Percentiles rank a stretch among this genome's conserved stretches.
Evolutionary conservation across 2,113 vertebrate genomes (phyloP).

Genomic region (Felis chaus): DNA sequence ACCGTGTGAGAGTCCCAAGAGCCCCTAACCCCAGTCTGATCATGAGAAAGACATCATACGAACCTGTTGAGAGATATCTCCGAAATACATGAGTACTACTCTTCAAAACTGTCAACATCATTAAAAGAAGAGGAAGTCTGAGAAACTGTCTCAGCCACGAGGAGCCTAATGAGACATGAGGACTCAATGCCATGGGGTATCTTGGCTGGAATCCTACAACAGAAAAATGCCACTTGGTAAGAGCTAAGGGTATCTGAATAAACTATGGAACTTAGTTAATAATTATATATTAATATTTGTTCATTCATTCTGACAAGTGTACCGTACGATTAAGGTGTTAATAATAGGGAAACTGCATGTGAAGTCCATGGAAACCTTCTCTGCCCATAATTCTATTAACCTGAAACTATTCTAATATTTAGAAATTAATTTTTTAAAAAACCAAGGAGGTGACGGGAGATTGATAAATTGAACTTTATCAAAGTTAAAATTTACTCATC

Average conservation of each 20-base stretch:
- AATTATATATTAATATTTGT: not conserved
- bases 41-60: not conserved
- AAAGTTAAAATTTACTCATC: too few species aligned
- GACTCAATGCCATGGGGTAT: not conserved
- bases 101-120: not conserved
- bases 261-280: not conserved
- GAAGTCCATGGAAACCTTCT: not conserved
- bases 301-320: not conserved
- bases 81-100: not conserved
- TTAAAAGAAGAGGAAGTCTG: not conserved
- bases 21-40: not conserved
- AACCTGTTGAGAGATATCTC: not conserved
- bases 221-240: not conserved
- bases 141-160: not conserved
- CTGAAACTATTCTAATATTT: not conserved
- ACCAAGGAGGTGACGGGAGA: not conserved
- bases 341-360: not conserved
- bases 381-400: not conserved
- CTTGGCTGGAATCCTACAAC: not conserved
- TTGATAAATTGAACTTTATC: not conserved
- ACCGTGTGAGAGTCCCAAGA: not conserved
- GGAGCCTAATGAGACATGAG: not conserved
- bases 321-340: not conserved
- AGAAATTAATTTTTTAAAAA: not conserved
- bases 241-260: not conserved